Percentiles rank a stretch among this genome's conserved stretches.
phyloP scores from a whole-genome alignment of 1,140 invertebrate genomes.

The Hycleus cichorii region DNA sequence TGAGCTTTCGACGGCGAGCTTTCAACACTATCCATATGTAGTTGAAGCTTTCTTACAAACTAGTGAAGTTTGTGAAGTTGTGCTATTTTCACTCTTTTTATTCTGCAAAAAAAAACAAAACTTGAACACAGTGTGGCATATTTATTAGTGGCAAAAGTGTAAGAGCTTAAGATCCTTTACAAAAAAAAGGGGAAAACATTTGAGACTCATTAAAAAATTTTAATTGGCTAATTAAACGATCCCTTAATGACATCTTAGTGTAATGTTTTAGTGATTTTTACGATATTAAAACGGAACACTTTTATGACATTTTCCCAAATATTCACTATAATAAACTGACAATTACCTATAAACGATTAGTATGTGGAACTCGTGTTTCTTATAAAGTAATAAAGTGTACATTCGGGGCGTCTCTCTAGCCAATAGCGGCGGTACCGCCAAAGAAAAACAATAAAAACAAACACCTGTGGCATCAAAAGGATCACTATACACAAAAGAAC shows the following conservation, averaged over 20 bases:
- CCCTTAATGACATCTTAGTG: slow-evolving; percentile 1
- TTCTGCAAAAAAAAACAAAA: too few species aligned
- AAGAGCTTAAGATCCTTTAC: too few species aligned
- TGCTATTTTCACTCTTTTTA: too few species aligned
- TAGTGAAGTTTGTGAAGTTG: too few species aligned
- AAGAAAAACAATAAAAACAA: slow-evolving; percentile 13
- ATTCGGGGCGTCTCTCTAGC: too few species aligned
- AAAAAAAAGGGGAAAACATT: too few species aligned
- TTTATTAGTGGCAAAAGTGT: too few species aligned
- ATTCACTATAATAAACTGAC: slow-evolving; percentile 7
- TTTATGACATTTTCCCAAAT: background rate
- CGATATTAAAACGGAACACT: background rate
- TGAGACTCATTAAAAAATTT: background rate
- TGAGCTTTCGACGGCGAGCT: background rate
- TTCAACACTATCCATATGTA: too few species aligned
- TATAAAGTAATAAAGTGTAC: background rate
- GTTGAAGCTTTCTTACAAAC: too few species aligned
- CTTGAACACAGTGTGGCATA: too few species aligned
- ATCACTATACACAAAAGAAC: background rate
- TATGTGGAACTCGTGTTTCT: background rate
- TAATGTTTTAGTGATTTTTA: slow-evolving; percentile 4
- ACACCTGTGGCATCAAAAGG: slow-evolving; percentile 24
- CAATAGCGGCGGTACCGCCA: background rate
- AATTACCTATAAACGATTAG: slow-evolving; percentile 1
- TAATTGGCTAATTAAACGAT: slow-evolving; percentile 1